Evolutionary conservation across 2,888 invertebrate genomes (phyloP), one percentile per base, ranked within the genome.

Genomic region (Cyrtodaria siliqua): DNA sequence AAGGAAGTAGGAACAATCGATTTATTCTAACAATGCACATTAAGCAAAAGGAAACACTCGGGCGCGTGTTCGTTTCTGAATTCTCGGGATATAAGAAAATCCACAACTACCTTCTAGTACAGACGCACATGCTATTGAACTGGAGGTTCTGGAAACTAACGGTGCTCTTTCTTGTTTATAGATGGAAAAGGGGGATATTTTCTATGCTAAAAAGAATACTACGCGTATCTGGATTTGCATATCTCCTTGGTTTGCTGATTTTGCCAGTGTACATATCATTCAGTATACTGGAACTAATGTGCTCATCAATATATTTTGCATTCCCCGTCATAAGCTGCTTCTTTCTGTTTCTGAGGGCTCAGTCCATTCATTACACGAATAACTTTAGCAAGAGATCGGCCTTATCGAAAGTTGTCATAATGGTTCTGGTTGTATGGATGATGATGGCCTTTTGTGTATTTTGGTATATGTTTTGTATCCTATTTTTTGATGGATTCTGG

Each of bases 401-500:
- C 12, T 29, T 55, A 29, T 27, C 42, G 20, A 62, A 55, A 38
- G 3, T 29, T 9, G 0, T 52, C 0, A 24, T 38, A 24, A 8
- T 47, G 2, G 3, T 69, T 1, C 20, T 57, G 2, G 14, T 69
- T 4, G 9, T 61, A 14, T 55, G 64, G 0, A n/a, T 78, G n/a
- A 26, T 69, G 2, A 29, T 56, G 0, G 24, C 49, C 12, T 61
- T 69, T 24, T 27, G 20, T 9, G 53, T 64, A 2, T 53, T 68
- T 0, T 78, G 78, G 78, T 78, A 78, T 53, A 73, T 66, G 73
- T 78, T 66, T 18, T 69, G 78, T 23, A 38, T 69, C 0, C 47
- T 69, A 6, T 78, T 78, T 47, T 78, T 78, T 29, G 78, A 69
- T 33, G 69, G 66, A 1, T 78, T 73, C 26, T 72, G 68, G 69